Evolutionary conservation across 1,140 invertebrate genomes (phyloP).

Genomic region (Branchinecta lindahli): DNA sequence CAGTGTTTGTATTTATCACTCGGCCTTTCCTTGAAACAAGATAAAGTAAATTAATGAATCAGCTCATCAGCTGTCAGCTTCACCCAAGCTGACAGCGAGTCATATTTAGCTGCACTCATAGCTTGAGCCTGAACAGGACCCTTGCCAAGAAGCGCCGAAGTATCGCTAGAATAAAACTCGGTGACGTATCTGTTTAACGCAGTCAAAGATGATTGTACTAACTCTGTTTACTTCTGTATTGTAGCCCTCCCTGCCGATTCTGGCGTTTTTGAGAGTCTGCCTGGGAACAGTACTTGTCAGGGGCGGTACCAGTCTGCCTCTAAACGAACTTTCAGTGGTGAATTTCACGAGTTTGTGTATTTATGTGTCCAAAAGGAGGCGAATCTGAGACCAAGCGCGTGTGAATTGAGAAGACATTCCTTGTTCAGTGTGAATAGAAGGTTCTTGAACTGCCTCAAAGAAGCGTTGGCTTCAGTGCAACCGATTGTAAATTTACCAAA

Average conservation of each 20-base stretch:
- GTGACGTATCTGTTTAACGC: no score
- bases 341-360: neutral
- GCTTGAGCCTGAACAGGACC: no score
- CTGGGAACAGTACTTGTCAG: neutral
- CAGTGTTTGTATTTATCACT: no score
- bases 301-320: neutral
- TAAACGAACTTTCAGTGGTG: neutral
- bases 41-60: no score
- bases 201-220: no score
- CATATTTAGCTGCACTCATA: no score
- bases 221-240: neutral
- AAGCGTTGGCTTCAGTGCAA: neutral
- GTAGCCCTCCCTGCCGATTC: neutral
- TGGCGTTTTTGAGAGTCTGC: neutral
- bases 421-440: slow-evolving; percentile 1
- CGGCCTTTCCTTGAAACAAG: no score
- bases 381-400: neutral
- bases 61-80: no score
- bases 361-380: neutral
- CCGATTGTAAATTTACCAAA: neutral
- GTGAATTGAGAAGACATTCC: neutral
- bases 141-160: no score
- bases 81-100: no score
- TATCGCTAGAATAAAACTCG: no score
- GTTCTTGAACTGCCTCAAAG: neutral